phyloP scores from a whole-genome alignment of 53 echinoderm and acorn worm species.

The Glandiceps talaboti region DNA sequence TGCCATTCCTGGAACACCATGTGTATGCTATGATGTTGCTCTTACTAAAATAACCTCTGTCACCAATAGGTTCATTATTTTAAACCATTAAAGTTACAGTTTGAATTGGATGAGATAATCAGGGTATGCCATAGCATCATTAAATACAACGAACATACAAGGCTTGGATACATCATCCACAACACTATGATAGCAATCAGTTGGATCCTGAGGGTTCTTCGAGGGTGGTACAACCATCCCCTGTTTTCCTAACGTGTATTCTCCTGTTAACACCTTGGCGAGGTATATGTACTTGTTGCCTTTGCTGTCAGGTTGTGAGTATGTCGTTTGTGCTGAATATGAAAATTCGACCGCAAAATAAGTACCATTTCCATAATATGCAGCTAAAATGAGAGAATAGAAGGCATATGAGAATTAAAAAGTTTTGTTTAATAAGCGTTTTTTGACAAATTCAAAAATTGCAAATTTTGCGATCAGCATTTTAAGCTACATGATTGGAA shows the following conservation, averaged over 20 bases:
- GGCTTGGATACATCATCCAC: slow-evolving; percentile 24
- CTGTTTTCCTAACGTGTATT: slow-evolving; percentile 18
- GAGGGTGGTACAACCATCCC: slow-evolving; percentile 26
- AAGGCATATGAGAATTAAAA: too few relatives aligned
- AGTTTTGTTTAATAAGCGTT: too few relatives aligned
- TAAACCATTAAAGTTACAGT: too few relatives aligned
- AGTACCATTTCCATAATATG: slow-evolving; percentile 37
- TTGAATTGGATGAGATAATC: too few relatives aligned
- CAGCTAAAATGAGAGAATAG: slow-evolving; percentile 9
- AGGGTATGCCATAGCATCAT: slow-evolving; percentile 45
- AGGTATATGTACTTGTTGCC: slow-evolving; percentile 28
- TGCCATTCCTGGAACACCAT: too few relatives aligned
- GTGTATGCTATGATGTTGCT: too few relatives aligned
- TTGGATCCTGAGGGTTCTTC: slow-evolving; percentile 6
- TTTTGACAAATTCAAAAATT: too few relatives aligned
- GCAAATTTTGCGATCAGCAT: too few relatives aligned
- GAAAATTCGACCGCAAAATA: slow-evolving; percentile 27
- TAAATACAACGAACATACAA: slow-evolving; percentile 28
- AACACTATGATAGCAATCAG: slow-evolving; percentile 19
- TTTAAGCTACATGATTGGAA: too few relatives aligned
- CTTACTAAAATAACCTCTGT: too few relatives aligned
- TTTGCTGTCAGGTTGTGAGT: slow-evolving; percentile 15
- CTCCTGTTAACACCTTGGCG: slow-evolving; percentile 28
- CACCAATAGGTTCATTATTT: too few relatives aligned
- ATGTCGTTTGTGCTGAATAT: slow-evolving; percentile 19